Percentiles rank a stretch among this genome's conserved stretches.
Conservation (phyloP, 2,797 vertebrate species). For the Lutjanus campechanus region DNA sequence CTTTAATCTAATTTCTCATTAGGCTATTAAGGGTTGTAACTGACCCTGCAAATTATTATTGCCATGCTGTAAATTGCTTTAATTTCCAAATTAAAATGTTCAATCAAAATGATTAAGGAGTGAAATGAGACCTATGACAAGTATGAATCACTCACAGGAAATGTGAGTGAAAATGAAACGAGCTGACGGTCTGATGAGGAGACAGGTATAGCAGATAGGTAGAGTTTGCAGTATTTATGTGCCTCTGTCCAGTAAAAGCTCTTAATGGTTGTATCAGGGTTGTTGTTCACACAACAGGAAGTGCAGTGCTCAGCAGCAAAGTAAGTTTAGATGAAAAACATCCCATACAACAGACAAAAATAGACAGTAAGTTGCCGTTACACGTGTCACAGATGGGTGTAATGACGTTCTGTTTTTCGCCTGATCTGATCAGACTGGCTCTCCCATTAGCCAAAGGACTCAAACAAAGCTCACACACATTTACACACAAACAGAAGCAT, state of each 20-base stretch:
- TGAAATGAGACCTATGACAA: slow-evolving; percentile 42
- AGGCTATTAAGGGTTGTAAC: slow-evolving; percentile 34
- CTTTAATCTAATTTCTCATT: slow-evolving; percentile 43
- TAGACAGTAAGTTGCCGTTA: slow-evolving; percentile 12
- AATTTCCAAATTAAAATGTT: slow-evolving; percentile 71
- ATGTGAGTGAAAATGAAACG: slow-evolving; percentile 22
- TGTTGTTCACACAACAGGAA: slow-evolving; percentile 57
- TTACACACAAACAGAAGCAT: slow-evolving; percentile 38
- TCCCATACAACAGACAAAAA: slow-evolving; percentile 25
- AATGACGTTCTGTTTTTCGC: slow-evolving; percentile 46
- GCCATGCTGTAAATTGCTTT: slow-evolving; percentile 53
- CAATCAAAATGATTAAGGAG: slow-evolving; percentile 68
- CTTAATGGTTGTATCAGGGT: slow-evolving; percentile 28
- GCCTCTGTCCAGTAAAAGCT: slow-evolving; percentile 35
- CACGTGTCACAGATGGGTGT: slow-evolving; percentile 18
- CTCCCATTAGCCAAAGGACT: slow-evolving; percentile 40
- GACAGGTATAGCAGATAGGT: background rate
- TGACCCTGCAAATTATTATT: slow-evolving; percentile 59
- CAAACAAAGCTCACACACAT: slow-evolving; percentile 40
- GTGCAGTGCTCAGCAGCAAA: slow-evolving; percentile 25
- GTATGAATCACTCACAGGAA: slow-evolving; percentile 44
- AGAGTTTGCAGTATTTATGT: background rate
- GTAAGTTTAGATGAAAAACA: slow-evolving; percentile 54
- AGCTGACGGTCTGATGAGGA: slow-evolving; percentile 13
- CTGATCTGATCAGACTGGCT: slow-evolving; percentile 26